phyloP scores from a whole-genome alignment of 1,140 invertebrate species.

The Drosophila tsacasi region DNA sequence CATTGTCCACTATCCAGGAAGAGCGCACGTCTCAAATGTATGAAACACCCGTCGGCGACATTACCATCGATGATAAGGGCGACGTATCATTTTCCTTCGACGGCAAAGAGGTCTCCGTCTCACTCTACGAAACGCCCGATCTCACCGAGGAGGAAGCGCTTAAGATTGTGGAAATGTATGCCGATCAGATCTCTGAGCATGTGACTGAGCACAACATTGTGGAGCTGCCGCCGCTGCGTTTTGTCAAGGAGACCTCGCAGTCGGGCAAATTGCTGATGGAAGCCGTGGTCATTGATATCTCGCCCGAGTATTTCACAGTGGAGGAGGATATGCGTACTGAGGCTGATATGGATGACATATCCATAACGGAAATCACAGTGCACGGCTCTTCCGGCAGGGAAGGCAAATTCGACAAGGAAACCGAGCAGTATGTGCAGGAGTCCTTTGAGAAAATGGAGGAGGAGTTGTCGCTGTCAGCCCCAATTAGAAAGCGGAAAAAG shows the following conservation, averaged over 20 bases:
- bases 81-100: constrained; percentile 96
- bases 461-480: constrained; percentile 67
- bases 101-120: constrained; percentile 95
- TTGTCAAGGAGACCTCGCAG: constrained; percentile 94
- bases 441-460: constrained; percentile 80
- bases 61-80: constrained; percentile 91
- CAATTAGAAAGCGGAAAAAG: constrained; percentile 77
- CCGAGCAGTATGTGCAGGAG: constrained; percentile 74
- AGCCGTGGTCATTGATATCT: constrained; percentile 96
- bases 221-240: constrained; percentile 94
- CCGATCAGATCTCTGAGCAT: constrained; percentile 95
- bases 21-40: constrained; percentile 95
- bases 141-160: constrained; percentile 95
- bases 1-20: constrained; percentile 95
- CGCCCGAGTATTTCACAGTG: constrained; percentile 91
- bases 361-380: constrained; percentile 88
- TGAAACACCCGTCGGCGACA: constrained; percentile 91
- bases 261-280: constrained; percentile 95
- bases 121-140: constrained; percentile 95
- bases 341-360: constrained; percentile 94
- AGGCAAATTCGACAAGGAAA: constrained; percentile 84
- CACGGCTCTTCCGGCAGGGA: constrained; percentile 85
- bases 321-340: constrained; percentile 93
- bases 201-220: constrained; percentile 94
- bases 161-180: constrained; percentile 97